Percentiles rank a stretch among this genome's conserved stretches.
These are phyloP conservation scores for Mercenaria mercenaria DNA, from an alignment of 1,140 invertebrate genomes.

Conservation along the genomic window DNA sequence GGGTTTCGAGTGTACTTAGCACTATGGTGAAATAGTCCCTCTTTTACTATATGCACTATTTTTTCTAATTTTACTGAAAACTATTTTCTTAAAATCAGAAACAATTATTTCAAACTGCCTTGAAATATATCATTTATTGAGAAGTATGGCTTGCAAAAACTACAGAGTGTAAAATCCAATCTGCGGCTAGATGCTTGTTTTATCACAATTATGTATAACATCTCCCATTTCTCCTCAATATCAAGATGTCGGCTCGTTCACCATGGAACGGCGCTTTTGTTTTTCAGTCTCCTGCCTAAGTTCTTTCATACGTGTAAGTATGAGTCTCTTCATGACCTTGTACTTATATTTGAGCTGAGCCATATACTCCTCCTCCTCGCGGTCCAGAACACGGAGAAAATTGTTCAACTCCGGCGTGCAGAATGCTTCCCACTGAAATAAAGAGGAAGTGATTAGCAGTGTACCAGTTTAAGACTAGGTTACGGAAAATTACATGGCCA, in stretches of 20 bases:
- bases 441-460: too few species aligned
- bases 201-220: neutral
- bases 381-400: constrained; percentile 88
- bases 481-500: too few species aligned
- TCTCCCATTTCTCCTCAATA: neutral
- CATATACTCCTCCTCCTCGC: constrained; percentile 88
- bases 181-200: neutral
- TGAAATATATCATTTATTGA: too few species aligned
- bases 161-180: neutral
- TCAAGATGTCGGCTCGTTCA: constrained; percentile 49
- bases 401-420: constrained; percentile 89
- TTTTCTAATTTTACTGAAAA: too few species aligned
- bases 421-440: constrained; percentile 89
- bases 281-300: constrained; percentile 72
- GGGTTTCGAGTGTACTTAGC: too few species aligned
- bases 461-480: too few species aligned
- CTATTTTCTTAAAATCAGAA: too few species aligned
- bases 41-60: too few species aligned
- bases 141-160: too few species aligned
- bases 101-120: too few species aligned
- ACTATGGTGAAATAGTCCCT: too few species aligned
- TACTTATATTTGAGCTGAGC: constrained; percentile 88
- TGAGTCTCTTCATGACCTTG: constrained; percentile 82
- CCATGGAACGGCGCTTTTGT: constrained; percentile 51
- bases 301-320: constrained; percentile 78